A percentile compares a stretch with the other conserved stretches of the same genome.
Evolutionary conservation across 2,113 vertebrate genomes (phyloP).

Genomic region (Lagopus leucura): DNA sequence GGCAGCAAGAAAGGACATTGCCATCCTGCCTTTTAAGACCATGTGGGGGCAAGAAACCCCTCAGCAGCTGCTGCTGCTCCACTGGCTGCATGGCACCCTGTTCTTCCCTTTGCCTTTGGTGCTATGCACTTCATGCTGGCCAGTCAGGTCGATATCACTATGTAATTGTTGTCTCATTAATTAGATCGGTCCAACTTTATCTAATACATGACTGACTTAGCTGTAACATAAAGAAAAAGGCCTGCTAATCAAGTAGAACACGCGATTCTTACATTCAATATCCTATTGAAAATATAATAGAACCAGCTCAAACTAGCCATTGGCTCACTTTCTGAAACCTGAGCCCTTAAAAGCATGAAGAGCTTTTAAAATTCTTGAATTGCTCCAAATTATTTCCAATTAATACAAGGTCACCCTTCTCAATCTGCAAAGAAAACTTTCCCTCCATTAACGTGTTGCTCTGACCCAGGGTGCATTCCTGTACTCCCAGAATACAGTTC

Average conservation of each 20-base stretch:
- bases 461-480: conserved; percentile 82
- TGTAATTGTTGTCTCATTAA: conserved; percentile 76
- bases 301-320: conserved; percentile 65
- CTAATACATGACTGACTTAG: conserved; percentile 55
- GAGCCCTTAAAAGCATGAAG: conserved; percentile 80
- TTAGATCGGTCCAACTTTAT: conserved; percentile 62
- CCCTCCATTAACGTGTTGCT: conserved; percentile 82
- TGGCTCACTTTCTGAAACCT: conserved; percentile 80
- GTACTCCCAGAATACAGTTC: conserved; percentile 76
- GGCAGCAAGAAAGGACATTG: not conserved
- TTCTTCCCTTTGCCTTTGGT: conserved; percentile 10
- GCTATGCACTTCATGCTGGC: fast-evolving
- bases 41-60: not conserved
- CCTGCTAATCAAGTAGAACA: conserved; percentile 65
- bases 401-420: conserved; percentile 92
- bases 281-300: conserved; percentile 55
- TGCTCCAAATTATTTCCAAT: conserved; percentile 94
- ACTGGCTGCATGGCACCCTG: not conserved
- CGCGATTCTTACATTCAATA: conserved; percentile 59
- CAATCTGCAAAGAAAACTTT: conserved; percentile 86
- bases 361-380: conserved; percentile 83
- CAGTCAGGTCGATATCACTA: not conserved
- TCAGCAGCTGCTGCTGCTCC: not conserved
- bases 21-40: not conserved
- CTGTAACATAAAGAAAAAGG: conserved; percentile 55